Percentiles rank a stretch among this genome's conserved stretches.
phyloP scores from a whole-genome alignment of 1,140 invertebrate genomes.

The Bombyx mori region DNA sequence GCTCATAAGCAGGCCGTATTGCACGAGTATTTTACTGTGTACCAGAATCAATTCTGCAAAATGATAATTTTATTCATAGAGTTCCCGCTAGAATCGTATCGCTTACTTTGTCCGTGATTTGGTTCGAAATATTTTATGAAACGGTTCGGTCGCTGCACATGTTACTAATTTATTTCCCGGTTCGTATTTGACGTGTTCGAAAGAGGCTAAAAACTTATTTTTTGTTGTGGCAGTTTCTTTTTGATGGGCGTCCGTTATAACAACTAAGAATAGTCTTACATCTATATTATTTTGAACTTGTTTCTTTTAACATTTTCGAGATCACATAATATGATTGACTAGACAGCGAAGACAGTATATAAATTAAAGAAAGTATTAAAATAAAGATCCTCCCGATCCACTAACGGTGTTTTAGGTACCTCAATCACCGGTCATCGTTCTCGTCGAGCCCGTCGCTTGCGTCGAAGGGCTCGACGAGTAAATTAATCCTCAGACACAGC shows the following conservation, averaged over 20 bases:
- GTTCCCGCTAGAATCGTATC: slow-evolving; percentile 64
- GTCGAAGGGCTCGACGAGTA: too few relatives aligned
- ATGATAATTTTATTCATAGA: slow-evolving; percentile 72
- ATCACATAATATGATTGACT: background rate
- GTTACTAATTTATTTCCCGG: slow-evolving; percentile 18
- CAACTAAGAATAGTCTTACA: too few relatives aligned
- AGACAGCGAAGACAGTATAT: background rate
- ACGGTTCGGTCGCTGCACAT: slow-evolving; percentile 27
- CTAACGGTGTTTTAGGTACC: too few relatives aligned
- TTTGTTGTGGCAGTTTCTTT: too few relatives aligned
- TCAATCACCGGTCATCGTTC: too few relatives aligned
- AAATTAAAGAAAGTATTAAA: too few relatives aligned
- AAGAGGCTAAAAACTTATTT: too few relatives aligned
- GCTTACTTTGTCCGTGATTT: slow-evolving; percentile 67
- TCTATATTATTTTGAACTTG: background rate
- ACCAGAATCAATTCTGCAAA: slow-evolving; percentile 67
- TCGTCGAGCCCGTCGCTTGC: too few relatives aligned
- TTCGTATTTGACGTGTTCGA: background rate
- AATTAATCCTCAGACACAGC: too few relatives aligned
- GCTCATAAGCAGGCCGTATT: slow-evolving; percentile 44
- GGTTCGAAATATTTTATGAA: slow-evolving; percentile 64
- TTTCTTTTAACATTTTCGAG: background rate
- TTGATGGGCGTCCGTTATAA: too few relatives aligned
- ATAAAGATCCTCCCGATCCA: too few relatives aligned
- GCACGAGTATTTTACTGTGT: slow-evolving; percentile 59